These are phyloP conservation scores for Orestias chungarensis DNA, from an alignment of 2,797 vertebrate species.

Conservation along the genomic window DNA sequence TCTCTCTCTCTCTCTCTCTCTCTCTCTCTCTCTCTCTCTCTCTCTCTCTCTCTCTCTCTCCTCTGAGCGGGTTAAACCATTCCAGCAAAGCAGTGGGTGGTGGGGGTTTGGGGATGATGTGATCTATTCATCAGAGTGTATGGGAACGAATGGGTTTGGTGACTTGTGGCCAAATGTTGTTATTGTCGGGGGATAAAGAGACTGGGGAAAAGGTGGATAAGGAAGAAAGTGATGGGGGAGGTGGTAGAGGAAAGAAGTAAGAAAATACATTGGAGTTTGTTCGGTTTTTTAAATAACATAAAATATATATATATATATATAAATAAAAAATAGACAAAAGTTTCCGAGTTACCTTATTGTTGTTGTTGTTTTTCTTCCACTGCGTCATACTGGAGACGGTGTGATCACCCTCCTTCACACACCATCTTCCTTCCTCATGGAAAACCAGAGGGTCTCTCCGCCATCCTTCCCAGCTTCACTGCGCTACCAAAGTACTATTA, in stretches of 20 bases:
- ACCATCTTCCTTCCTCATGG: slow-evolving; percentile 15
- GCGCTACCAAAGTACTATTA: slow-evolving; percentile 39
- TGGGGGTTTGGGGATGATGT: slow-evolving; percentile 26
- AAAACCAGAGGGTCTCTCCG: slow-evolving; percentile 21
- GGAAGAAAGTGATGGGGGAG: background rate
- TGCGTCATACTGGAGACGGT: background rate
- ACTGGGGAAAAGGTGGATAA: background rate
- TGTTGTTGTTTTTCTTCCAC: background rate
- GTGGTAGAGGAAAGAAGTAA: slow-evolving; percentile 3
- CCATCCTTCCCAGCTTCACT: slow-evolving; percentile 21
- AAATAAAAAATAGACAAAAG: too few species aligned
- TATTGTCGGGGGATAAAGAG: slow-evolving; percentile 63
- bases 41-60: slow-evolving; percentile 24
- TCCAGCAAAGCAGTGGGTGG: slow-evolving; percentile 40
- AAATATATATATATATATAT: too few species aligned
- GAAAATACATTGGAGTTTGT: background rate
- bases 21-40: slow-evolving; percentile 32
- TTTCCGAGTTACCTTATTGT: background rate
- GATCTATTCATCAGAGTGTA: slow-evolving; percentile 39
- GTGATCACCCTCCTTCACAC: slow-evolving; percentile 7
- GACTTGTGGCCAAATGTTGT: slow-evolving; percentile 77
- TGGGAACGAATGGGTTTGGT: slow-evolving; percentile 63
- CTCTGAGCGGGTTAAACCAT: slow-evolving; percentile 77
- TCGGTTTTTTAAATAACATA: background rate
- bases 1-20: slow-evolving; percentile 34